A percentile compares a stretch with the other conserved stretches of the same genome.
Conservation (phyloP, 1,140 invertebrate species). For the Oncopodura yosiiana region DNA sequence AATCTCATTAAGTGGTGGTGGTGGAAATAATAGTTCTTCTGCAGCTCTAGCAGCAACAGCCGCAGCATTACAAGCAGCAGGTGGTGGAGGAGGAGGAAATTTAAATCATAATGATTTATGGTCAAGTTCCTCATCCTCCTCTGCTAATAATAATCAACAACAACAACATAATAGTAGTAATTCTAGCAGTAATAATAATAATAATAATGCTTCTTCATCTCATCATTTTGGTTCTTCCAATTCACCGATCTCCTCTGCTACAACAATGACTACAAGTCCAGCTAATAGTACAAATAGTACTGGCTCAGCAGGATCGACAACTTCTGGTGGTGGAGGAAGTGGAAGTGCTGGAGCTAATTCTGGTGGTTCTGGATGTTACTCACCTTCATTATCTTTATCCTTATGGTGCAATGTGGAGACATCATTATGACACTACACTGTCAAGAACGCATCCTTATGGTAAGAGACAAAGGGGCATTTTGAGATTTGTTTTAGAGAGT, state of each 20-base stretch:
- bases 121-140: conserved; percentile 12
- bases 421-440: conserved; percentile 32
- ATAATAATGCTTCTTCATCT: too few relatives aligned
- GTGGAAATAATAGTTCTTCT: too few relatives aligned
- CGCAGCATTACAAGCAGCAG: not conserved
- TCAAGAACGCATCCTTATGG: conserved; percentile 31
- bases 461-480: too few relatives aligned
- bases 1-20: conserved; percentile 1
- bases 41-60: conserved; percentile 9
- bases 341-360: conserved; percentile 1
- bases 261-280: conserved; percentile 31
- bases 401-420: conserved; percentile 35
- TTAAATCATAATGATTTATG: conserved; percentile 16
- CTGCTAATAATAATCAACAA: conserved; percentile 12
- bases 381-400: conserved; percentile 31
- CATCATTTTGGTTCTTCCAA: conserved; percentile 20
- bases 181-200: not conserved
- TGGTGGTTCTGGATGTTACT: conserved; percentile 24
- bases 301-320: conserved; percentile 19
- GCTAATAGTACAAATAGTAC: conserved; percentile 34
- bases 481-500: too few relatives aligned
- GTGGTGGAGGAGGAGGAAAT: not conserved
- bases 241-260: conserved; percentile 27
- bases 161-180: conserved; percentile 9
- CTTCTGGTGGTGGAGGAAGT: conserved; percentile 4